Conservation (phyloP, 2,888 invertebrate species). For the Himalopsyche kuldschensis region DNA sequence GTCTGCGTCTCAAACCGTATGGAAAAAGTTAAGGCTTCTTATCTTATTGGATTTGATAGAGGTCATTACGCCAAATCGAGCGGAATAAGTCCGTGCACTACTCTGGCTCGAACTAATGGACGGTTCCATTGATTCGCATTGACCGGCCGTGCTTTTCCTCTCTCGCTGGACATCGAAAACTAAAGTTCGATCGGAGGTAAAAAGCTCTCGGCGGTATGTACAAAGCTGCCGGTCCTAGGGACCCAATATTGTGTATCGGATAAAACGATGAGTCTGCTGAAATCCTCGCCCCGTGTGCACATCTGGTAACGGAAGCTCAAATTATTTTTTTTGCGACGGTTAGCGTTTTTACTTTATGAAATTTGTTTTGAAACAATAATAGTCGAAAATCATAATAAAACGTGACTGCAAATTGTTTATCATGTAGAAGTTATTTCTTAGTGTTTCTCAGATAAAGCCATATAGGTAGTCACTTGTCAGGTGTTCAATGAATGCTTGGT, state of each 20-base stretch:
- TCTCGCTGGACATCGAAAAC: background rate
- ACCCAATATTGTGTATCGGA: background rate
- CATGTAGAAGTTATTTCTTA: too few relatives aligned
- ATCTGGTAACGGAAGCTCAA: background rate
- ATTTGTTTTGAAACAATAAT: background rate
- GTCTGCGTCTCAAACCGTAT: background rate
- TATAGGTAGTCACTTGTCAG: too few relatives aligned
- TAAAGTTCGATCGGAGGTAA: background rate
- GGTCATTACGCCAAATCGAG: conserved; percentile 32
- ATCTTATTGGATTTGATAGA: conserved; percentile 20
- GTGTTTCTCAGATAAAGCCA: too few relatives aligned
- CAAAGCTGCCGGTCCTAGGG: background rate
- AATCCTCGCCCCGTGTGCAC: background rate
- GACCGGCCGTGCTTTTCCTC: conserved; percentile 12
- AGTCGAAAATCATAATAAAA: background rate
- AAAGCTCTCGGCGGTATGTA: background rate
- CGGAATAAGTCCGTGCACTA: conserved; percentile 33
- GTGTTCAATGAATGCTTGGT: too few relatives aligned
- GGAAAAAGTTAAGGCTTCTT: conserved; percentile 11
- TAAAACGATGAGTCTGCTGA: background rate
- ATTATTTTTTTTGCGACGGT: background rate
- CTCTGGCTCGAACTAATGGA: conserved; percentile 28
- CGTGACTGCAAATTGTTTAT: too few relatives aligned
- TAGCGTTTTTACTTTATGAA: background rate
- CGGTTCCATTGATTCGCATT: conserved; percentile 34